Evolutionary conservation across 2,113 vertebrate species (phyloP).

Genomic region (Nannobrachium achirus): DNA sequence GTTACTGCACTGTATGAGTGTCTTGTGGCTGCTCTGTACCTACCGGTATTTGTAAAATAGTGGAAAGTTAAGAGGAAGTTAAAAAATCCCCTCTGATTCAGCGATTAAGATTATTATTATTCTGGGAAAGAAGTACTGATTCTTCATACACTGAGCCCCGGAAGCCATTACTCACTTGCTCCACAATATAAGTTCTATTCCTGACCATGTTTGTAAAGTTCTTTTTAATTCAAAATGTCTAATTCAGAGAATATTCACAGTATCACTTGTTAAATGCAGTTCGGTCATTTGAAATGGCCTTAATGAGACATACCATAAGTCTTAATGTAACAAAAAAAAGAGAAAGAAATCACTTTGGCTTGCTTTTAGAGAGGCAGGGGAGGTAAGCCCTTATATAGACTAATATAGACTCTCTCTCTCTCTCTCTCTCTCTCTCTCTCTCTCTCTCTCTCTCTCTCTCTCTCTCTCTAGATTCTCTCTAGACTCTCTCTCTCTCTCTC

Average conservation of each 20-base stretch:
- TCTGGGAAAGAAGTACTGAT: slow-evolving; percentile 18
- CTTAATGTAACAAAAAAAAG: slow-evolving; percentile 21
- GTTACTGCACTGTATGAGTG: background rate
- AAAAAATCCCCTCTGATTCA: slow-evolving; percentile 37
- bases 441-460: slow-evolving; percentile 1
- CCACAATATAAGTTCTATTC: slow-evolving; percentile 7
- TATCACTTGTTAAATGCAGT: slow-evolving; percentile 14
- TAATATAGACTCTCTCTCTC: slow-evolving; percentile 13
- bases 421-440: slow-evolving; percentile 7
- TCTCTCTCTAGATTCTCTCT: background rate
- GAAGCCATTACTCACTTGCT: slow-evolving; percentile 24
- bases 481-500: background rate
- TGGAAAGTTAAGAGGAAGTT: slow-evolving; percentile 29
- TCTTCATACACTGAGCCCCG: background rate
- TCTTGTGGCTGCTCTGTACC: slow-evolving; percentile 19
- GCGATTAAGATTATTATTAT: slow-evolving; percentile 15
- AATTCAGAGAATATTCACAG: slow-evolving; percentile 18
- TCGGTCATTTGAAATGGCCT: slow-evolving; percentile 29
- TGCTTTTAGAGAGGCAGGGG: slow-evolving; percentile 8
- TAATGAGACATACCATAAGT: slow-evolving; percentile 29
- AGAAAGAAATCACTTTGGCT: background rate
- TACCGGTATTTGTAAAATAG: slow-evolving; percentile 38
- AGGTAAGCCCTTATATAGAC: slow-evolving; percentile 63
- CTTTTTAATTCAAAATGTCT: slow-evolving; percentile 3
- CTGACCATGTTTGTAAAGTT: slow-evolving; percentile 15